Evolutionary conservation across 2,888 invertebrate genomes (phyloP), one percentile per base, ranked within the genome.

Genomic region (Chymomyza fuscimana): DNA sequence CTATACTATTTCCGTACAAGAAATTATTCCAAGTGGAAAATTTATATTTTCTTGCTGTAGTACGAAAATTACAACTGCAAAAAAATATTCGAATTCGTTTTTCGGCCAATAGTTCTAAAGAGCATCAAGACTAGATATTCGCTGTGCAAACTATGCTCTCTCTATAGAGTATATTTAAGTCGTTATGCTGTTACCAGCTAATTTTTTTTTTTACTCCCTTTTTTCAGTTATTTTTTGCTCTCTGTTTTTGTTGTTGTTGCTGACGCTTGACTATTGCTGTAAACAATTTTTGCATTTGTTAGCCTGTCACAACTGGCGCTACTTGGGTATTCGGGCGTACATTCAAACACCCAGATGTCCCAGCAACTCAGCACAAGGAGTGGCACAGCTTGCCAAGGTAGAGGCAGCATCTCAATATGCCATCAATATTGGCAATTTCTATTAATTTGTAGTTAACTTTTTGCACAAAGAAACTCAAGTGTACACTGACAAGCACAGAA

Each of bases 251-350:
- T 9, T 36, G n/a, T 60, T 51, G 58, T 19, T 25, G 59, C 62
- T 63, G 36, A 62, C 59, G 65, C 72, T 54, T 54, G 22, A 54
- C 54, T 65, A 65, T 73, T 67, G 72, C 65, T 67, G 62, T 54
- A 65, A 75, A 71, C 70, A 71, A 78, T 78, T 78, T 58, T 78
- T 71, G 69, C 72, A 75, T 75, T 70, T 69, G 70, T 40, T 78
- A 61, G 70, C 65, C 40, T 78, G 67, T 69, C 63, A 67, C 56
- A 70, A 62, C 40, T 46, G 40, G 6, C 12, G 12, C 40, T 46
- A 46, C 40, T 46, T 46, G 40, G 40, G 40, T 12, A 46, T 46
- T 29, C 32, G 32, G 32, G 32, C 32, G 32, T 32, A 32, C 32
- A 5, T 32, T 32, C 32, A 32, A 32, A 32, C 32, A 32, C 32